phyloP scores from a whole-genome alignment of 2,113 vertebrate genomes.

The Marcusenius ussheri region DNA sequence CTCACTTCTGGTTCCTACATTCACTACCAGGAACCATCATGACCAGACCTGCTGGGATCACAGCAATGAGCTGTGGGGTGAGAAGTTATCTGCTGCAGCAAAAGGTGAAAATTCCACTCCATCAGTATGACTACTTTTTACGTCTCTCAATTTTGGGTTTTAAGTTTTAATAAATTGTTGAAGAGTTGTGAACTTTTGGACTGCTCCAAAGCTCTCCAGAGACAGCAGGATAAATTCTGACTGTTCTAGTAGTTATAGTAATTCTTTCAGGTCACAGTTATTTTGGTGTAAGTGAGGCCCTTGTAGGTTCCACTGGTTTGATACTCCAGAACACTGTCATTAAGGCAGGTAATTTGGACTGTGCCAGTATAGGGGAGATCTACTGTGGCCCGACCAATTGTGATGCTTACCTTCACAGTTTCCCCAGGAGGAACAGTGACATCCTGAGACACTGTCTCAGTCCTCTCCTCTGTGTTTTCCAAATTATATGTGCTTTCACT shows the following conservation, averaged over 20 bases:
- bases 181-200: no score
- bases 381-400: constrained; percentile 27
- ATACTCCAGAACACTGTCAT: constrained; percentile 14
- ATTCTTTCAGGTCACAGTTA: neutral
- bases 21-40: neutral
- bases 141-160: no score
- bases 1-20: neutral
- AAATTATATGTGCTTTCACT: neutral
- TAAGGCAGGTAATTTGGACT: constrained; percentile 26
- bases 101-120: no score
- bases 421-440: constrained; percentile 22
- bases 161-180: no score
- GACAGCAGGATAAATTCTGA: neutral
- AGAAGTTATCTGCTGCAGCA: no score
- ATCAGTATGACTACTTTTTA: no score
- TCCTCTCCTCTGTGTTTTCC: neutral
- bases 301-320: constrained; percentile 27
- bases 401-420: constrained; percentile 9
- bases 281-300: constrained; percentile 2
- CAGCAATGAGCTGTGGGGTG: no score
- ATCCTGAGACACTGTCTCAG: neutral
- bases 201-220: neutral
- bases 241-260: neutral
- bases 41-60: no score
- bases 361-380: constrained; percentile 35